These are phyloP conservation scores for Drosophila lacicola DNA, from an alignment of 2,888 invertebrate genomes.

Conservation along the genomic window DNA sequence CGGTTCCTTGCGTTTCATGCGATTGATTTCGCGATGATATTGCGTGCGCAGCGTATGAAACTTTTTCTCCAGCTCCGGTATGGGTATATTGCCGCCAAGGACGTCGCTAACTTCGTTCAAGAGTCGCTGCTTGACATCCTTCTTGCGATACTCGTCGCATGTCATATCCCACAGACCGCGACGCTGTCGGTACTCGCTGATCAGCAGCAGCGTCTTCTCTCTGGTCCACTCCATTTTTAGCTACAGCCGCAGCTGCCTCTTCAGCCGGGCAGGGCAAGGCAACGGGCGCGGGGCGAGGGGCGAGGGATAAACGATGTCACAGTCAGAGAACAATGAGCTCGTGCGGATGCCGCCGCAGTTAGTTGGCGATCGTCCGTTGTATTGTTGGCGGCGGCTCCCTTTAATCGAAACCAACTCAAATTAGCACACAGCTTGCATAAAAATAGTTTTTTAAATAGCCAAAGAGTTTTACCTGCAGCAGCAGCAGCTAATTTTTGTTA, in stretches of 20 bases:
- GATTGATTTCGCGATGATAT: conserved; percentile 87
- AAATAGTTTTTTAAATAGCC: conserved; percentile 49
- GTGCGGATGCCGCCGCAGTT: conserved; percentile 39
- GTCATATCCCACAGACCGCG: conserved; percentile 85
- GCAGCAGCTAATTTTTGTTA: conserved; percentile 33
- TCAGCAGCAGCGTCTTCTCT: conserved; percentile 83
- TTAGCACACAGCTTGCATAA: conserved; percentile 26
- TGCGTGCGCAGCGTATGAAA: conserved; percentile 88
- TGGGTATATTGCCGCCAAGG: conserved; percentile 82
- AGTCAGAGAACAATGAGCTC: conserved; percentile 69
- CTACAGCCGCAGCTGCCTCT: conserved; percentile 51
- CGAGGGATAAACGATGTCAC: conserved; percentile 62
- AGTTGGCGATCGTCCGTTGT: conserved; percentile 52
- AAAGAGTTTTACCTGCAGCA: conserved; percentile 42
- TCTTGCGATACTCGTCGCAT: conserved; percentile 85
- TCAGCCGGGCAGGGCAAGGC: conserved; percentile 30
- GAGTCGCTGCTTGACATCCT: conserved; percentile 83
- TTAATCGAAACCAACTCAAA: conserved; percentile 57
- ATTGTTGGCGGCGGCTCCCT: conserved; percentile 55
- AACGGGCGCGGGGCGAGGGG: conserved; percentile 6
- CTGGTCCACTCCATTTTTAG: conserved; percentile 85
- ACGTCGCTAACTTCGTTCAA: conserved; percentile 81
- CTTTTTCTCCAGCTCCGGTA: conserved; percentile 87
- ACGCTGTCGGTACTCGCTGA: conserved; percentile 83
- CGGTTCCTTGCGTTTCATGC: conserved; percentile 86